These are phyloP conservation scores for Cyprinodon tularosa DNA, from an alignment of 2,113 vertebrate genomes.

Conservation along the genomic window DNA sequence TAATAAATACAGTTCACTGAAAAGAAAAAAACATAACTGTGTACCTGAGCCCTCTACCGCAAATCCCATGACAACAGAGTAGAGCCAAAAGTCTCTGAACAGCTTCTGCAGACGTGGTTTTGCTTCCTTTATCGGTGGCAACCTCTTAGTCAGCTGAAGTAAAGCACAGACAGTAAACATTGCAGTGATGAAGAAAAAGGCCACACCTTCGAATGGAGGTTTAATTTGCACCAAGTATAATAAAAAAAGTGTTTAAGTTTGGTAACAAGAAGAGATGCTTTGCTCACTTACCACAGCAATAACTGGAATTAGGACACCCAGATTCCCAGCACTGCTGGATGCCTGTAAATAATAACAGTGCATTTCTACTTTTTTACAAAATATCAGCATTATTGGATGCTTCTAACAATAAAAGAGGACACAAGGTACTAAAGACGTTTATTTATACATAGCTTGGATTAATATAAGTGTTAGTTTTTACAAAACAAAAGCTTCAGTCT, in stretches of 20 bases:
- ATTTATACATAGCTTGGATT: neutral
- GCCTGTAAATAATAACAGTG: conserved; percentile 79
- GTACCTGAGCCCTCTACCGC: conserved; percentile 97
- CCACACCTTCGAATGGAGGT: neutral
- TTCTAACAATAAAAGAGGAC: neutral
- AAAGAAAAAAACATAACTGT: neutral
- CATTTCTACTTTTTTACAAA: neutral
- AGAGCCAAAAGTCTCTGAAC: conserved; percentile 98
- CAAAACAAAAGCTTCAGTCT: neutral
- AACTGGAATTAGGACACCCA: conserved; percentile 96
- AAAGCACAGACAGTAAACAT: neutral
- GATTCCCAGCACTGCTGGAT: conserved; percentile 96
- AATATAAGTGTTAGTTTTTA: neutral
- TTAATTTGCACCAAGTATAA: neutral
- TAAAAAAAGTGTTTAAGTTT: neutral
- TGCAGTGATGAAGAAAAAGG: neutral
- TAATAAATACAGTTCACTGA: neutral
- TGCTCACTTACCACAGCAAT: conserved; percentile 92
- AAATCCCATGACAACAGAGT: conserved; percentile 98
- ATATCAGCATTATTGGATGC: no score
- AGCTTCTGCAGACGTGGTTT: conserved; percentile 96
- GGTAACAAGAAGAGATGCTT: neutral
- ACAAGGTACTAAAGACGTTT: neutral
- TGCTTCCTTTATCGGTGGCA: conserved; percentile 95
- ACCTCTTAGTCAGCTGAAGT: conserved; percentile 87